Percentiles rank a stretch among this genome's conserved stretches.
phyloP scores from a whole-genome alignment of 2,797 vertebrate genomes.

The Psittacula derbiana region DNA sequence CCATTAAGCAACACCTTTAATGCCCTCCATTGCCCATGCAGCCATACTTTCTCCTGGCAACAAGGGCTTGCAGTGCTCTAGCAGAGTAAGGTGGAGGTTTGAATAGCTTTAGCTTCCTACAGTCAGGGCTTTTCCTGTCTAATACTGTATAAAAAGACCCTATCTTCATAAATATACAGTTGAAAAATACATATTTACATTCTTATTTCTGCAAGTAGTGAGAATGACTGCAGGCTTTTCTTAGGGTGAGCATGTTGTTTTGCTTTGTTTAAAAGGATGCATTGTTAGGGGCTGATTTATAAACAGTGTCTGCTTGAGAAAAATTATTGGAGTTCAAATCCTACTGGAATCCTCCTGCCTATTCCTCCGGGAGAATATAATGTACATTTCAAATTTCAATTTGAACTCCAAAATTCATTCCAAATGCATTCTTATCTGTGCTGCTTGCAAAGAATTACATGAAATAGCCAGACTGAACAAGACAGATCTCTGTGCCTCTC shows the following conservation, averaged over 20 bases:
- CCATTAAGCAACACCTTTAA: constrained; percentile 36
- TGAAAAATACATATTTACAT: not conserved
- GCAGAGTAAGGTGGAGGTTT: not conserved
- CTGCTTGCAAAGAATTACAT: not conserved
- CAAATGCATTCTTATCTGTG: not conserved
- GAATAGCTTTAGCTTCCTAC: not conserved
- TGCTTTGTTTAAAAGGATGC: constrained; percentile 8
- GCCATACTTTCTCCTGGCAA: not conserved
- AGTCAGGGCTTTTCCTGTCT: not conserved
- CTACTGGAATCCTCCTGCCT: not conserved
- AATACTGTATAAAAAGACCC: not conserved
- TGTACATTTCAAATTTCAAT: constrained; percentile 33
- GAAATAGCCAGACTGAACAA: not conserved
- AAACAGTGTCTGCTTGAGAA: not conserved
- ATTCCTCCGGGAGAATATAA: not conserved
- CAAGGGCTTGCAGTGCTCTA: not conserved
- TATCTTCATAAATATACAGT: not conserved
- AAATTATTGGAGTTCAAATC: constrained; percentile 2
- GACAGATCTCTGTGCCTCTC: not conserved
- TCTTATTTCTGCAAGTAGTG: not conserved
- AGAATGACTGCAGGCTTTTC: not conserved
- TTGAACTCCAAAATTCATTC: constrained; percentile 34
- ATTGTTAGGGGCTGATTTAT: constrained; percentile 6
- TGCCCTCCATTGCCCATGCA: not conserved
- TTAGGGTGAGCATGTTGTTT: not conserved